Conservation (phyloP, 2,797 vertebrate genomes). For the Enteromius viviparus region DNA sequence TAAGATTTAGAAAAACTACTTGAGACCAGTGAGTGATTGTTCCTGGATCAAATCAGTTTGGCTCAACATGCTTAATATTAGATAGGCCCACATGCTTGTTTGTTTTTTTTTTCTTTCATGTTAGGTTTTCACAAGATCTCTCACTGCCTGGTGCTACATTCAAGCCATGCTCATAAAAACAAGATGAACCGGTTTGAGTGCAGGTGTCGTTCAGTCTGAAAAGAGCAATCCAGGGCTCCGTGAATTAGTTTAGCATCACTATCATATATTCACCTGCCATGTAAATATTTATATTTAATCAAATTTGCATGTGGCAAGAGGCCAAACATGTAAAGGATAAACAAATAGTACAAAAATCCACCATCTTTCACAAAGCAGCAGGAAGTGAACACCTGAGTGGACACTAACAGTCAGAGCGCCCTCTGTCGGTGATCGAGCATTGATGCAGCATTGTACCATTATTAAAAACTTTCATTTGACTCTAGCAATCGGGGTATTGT, state of each 20-base stretch:
- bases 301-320: conserved; percentile 5
- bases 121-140: neutral
- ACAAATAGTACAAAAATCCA: neutral
- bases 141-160: neutral
- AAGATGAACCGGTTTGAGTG: conserved; percentile 13
- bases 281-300: conserved; percentile 25
- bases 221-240: neutral
- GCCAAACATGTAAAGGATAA: neutral
- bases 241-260: conserved; percentile 9
- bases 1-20: conserved; percentile 12
- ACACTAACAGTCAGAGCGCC: conserved; percentile 6
- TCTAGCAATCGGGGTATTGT: neutral
- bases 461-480: neutral
- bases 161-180: conserved; percentile 14
- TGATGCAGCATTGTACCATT: neutral
- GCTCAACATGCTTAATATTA: neutral
- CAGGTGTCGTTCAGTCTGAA: conserved; percentile 13
- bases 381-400: neutral
- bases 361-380: neutral
- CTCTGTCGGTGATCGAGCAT: neutral
- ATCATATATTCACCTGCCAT: conserved; percentile 7
- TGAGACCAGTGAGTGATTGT: conserved; percentile 7
- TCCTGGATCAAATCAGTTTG: neutral
- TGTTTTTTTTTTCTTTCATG: conserved; percentile 7
- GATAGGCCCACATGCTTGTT: neutral